These are phyloP conservation scores for Rallus limicola DNA, from an alignment of 2,113 vertebrate genomes.

Conservation along the genomic window DNA sequence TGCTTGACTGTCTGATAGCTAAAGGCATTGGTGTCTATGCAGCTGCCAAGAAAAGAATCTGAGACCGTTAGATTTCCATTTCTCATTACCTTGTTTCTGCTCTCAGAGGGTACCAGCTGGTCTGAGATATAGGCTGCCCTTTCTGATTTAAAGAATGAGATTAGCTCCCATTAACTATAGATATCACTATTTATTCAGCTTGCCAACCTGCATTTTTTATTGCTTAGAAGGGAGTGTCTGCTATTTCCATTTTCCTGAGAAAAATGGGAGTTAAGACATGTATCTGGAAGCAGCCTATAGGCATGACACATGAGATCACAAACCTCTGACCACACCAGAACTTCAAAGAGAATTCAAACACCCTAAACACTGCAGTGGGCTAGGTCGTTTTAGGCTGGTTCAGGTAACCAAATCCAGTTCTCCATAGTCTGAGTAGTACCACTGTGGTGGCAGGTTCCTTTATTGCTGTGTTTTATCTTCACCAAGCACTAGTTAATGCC, in stretches of 20 bases:
- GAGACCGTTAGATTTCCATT: background rate
- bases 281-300: conserved; percentile 5
- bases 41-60: background rate
- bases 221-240: conserved; percentile 38
- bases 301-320: background rate
- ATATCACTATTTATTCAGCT: conserved; percentile 64
- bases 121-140: background rate
- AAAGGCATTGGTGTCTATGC: background rate
- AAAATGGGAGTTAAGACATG: background rate
- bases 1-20: background rate
- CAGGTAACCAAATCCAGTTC: background rate
- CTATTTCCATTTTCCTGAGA: conserved; percentile 50
- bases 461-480: background rate
- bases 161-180: background rate
- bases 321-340: background rate
- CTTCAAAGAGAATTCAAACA: background rate
- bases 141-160: conserved; percentile 3
- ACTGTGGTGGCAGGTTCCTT: background rate
- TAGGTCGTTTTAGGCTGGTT: background rate
- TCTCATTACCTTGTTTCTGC: background rate
- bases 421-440: background rate
- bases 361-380: background rate
- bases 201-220: conserved; percentile 37
- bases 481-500: background rate
- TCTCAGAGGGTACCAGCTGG: background rate